These are phyloP conservation scores for Polyommatus iphigenia DNA, from an alignment of 2,888 invertebrate species.

Conservation along the genomic window DNA sequence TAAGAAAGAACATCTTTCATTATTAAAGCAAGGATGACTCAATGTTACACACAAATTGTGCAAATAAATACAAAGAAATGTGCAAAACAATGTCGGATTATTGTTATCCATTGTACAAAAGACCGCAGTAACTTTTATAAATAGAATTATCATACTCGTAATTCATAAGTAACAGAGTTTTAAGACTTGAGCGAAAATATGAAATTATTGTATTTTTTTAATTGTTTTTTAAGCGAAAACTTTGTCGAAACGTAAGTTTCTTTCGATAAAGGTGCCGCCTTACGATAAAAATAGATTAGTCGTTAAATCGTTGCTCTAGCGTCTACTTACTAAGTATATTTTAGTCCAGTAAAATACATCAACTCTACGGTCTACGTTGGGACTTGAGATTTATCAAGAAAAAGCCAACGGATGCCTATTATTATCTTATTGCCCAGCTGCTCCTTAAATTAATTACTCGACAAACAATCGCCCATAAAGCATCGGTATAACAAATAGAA, in stretches of 20 bases:
- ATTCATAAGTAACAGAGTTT: neutral
- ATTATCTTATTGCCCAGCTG: neutral
- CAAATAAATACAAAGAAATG: neutral
- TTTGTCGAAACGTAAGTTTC: neutral
- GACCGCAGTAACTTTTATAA: neutral
- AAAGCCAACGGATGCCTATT: neutral
- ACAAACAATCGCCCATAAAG: slow-evolving; percentile 18
- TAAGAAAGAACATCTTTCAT: neutral
- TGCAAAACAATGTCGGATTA: neutral
- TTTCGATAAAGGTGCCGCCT: too few relatives aligned
- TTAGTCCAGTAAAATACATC: too few relatives aligned
- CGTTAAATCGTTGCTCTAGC: too few relatives aligned
- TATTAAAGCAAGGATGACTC: neutral
- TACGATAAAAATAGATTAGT: too few relatives aligned
- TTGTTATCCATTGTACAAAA: neutral
- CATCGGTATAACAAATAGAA: slow-evolving; percentile 23
- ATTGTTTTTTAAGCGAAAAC: neutral
- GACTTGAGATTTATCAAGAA: neutral
- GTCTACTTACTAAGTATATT: too few relatives aligned
- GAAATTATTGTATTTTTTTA: neutral
- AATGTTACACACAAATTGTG: neutral
- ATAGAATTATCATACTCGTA: neutral
- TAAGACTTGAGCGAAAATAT: neutral
- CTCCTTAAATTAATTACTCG: slow-evolving; percentile 16
- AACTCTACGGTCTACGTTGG: too few relatives aligned